Percentiles rank a stretch among this genome's conserved stretches.
Conservation (phyloP, 2,888 invertebrate genomes). For the Euzetes globulus region DNA sequence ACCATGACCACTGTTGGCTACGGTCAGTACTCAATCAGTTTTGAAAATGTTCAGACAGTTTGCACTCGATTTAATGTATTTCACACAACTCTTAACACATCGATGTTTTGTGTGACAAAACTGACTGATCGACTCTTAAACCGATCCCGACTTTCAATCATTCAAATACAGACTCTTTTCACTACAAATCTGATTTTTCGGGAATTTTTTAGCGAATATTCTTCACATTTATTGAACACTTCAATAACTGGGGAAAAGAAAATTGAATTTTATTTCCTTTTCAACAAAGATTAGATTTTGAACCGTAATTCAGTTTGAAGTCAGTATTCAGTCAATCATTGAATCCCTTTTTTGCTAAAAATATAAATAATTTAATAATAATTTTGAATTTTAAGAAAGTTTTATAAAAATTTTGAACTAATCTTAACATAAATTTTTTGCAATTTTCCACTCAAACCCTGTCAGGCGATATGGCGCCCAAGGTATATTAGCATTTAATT, state of each 20-base stretch:
- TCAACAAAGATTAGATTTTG: no score
- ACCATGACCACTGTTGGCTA: slow-evolving; percentile 99
- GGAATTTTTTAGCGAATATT: no score
- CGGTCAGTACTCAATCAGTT: slow-evolving; percentile 58
- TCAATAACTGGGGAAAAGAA: no score
- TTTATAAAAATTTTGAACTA: background rate
- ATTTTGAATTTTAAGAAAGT: background rate
- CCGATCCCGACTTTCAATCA: background rate
- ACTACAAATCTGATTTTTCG: background rate
- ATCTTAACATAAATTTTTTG: background rate
- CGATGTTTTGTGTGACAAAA: background rate
- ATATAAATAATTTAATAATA: no score
- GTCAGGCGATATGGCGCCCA: slow-evolving; percentile 19
- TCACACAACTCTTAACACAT: background rate
- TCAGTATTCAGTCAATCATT: no score
- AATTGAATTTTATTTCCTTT: no score
- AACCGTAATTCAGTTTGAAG: no score
- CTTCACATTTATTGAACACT: no score
- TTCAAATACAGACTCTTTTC: background rate
- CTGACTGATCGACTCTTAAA: slow-evolving; percentile 3
- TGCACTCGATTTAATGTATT: slow-evolving; percentile 4
- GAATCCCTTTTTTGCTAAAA: no score
- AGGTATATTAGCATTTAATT: background rate
- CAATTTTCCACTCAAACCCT: background rate
- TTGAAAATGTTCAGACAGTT: background rate